Evolutionary conservation across 2,888 invertebrate species (phyloP).

Genomic region (Pristionchus exspectatus): DNA sequence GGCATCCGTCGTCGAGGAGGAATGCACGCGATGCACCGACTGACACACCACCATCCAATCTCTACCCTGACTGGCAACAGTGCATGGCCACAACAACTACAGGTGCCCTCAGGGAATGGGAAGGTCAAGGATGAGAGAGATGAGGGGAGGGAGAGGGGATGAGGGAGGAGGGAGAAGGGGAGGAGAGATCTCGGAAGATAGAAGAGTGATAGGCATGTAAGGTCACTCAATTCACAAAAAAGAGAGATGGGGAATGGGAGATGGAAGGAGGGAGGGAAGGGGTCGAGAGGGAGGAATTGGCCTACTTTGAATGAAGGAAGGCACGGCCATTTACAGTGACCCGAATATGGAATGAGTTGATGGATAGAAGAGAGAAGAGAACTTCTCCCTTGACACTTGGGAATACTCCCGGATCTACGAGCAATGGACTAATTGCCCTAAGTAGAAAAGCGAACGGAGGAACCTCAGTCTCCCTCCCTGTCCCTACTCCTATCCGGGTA

Average conservation of each 20-base stretch:
- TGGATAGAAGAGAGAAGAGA: neutral
- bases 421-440: conserved; percentile 40
- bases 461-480: neutral
- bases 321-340: conserved; percentile 40
- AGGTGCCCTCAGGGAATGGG: conserved; percentile 35
- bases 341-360: conserved; percentile 31
- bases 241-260: neutral
- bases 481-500: neutral
- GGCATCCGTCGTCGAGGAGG: conserved; percentile 33
- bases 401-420: conserved; percentile 10
- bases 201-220: conserved; percentile 45
- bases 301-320: conserved; percentile 40
- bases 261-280: too few relatives aligned
- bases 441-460: conserved; percentile 40
- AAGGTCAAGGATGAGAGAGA: conserved; percentile 44
- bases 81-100: conserved; percentile 36
- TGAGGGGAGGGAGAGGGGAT: neutral
- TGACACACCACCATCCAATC: neutral
- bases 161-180: neutral
- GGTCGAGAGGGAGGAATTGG: neutral
- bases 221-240: conserved; percentile 44
- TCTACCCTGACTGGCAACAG: neutral
- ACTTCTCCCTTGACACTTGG: conserved; percentile 30
- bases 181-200: conserved; percentile 28
- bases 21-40: conserved; percentile 17